A percentile compares a stretch with the other conserved stretches of the same genome.
These are phyloP conservation scores for Myiothlypis chrysogaster DNA, from an alignment of 2,797 vertebrate species.

Conservation along the genomic window DNA sequence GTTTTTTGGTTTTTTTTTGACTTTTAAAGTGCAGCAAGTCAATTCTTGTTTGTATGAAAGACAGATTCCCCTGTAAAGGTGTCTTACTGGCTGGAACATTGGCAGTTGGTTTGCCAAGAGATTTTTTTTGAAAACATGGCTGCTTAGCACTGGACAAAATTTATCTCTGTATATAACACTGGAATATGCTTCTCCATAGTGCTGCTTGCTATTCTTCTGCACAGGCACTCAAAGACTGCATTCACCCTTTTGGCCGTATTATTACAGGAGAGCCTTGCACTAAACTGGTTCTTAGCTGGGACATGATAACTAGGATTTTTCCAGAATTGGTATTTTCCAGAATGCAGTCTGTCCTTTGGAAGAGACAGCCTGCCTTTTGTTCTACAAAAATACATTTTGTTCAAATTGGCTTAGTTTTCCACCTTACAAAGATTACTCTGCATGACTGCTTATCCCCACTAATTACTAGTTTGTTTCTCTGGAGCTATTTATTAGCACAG, in stretches of 20 bases:
- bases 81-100: background rate
- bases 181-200: background rate
- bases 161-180: background rate
- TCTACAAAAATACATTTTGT: background rate
- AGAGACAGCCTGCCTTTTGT: background rate
- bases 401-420: background rate
- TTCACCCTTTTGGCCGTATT: background rate
- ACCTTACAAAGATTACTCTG: background rate
- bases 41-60: background rate
- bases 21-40: background rate
- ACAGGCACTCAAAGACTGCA: background rate
- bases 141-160: background rate
- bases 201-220: background rate
- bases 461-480: background rate
- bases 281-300: background rate
- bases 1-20: background rate
- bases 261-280: background rate
- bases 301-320: background rate
- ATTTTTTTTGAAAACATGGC: background rate
- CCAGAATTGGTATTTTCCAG: background rate
- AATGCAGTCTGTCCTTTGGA: background rate
- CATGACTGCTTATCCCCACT: background rate
- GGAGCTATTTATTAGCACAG: background rate
- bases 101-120: background rate
- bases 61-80: background rate